Evolutionary conservation across 2,113 vertebrate species (phyloP).

Genomic region (Callithrix jacchus): DNA sequence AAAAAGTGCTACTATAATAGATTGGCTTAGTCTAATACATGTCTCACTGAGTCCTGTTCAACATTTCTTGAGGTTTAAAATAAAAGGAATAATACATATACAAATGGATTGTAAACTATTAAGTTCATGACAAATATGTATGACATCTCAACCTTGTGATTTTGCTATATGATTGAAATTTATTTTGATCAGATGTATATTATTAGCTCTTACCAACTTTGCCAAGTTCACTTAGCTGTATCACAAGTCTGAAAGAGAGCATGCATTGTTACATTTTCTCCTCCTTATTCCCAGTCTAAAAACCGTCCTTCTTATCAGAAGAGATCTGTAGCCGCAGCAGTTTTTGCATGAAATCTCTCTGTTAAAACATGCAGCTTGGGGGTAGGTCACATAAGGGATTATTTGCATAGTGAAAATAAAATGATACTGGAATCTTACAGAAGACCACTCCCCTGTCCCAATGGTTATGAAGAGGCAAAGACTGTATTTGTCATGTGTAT

Average conservation of each 20-base stretch:
- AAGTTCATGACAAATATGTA: neutral
- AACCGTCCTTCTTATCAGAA: neutral
- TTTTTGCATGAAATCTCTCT: neutral
- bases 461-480: neutral
- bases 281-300: neutral
- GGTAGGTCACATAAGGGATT: neutral
- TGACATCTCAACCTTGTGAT: neutral
- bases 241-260: neutral
- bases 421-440: neutral
- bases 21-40: neutral
- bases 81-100: neutral
- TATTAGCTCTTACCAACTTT: slow-evolving; percentile 5
- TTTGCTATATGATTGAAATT: neutral
- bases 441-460: neutral
- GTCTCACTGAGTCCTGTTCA: too few relatives aligned
- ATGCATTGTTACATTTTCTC: neutral
- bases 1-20: neutral
- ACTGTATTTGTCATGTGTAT: neutral
- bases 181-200: neutral
- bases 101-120: neutral
- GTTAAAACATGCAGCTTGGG: neutral
- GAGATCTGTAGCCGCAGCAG: neutral
- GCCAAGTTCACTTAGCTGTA: neutral
- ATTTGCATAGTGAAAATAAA: neutral
- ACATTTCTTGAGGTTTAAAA: neutral